Percentiles rank a stretch among this genome's conserved stretches.
These are phyloP conservation scores for Pogonomyrmex californicus DNA, from an alignment of 1,140 invertebrate species.

Conservation along the genomic window DNA sequence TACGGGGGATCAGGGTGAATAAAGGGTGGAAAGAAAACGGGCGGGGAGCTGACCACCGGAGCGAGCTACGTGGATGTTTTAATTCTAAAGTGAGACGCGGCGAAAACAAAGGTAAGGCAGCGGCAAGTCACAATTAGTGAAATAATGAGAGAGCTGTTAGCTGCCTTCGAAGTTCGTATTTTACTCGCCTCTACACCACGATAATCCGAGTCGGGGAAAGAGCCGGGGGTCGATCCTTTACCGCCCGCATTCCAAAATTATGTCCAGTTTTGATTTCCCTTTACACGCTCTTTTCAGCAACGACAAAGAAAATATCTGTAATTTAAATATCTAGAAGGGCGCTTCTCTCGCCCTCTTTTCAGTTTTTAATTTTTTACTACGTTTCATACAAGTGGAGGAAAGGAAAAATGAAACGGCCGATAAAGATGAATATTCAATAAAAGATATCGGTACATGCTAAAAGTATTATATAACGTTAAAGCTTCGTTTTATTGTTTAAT, in stretches of 20 bases:
- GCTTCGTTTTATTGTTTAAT: slow-evolving; percentile 3
- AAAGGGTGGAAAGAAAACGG: slow-evolving; percentile 19
- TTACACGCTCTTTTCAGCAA: neutral
- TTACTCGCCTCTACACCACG: neutral
- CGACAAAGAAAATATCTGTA: slow-evolving; percentile 12
- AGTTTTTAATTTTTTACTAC: slow-evolving; percentile 3
- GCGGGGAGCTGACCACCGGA: neutral
- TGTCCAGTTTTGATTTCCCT: slow-evolving; percentile 22
- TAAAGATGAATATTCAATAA: neutral
- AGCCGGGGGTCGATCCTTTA: slow-evolving; percentile 20
- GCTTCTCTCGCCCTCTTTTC: neutral
- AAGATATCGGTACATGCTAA: neutral
- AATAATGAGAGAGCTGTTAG: slow-evolving; percentile 64
- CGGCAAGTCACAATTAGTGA: slow-evolving; percentile 69
- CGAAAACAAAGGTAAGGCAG: slow-evolving; percentile 52
- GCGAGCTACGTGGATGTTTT: slow-evolving; percentile 61
- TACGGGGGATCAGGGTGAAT: slow-evolving; percentile 46
- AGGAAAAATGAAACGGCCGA: neutral
- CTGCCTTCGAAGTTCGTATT: slow-evolving; percentile 1
- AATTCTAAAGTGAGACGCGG: slow-evolving; percentile 59
- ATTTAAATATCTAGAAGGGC: neutral
- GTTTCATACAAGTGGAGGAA: neutral
- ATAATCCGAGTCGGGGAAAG: slow-evolving; percentile 11
- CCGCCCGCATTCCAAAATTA: slow-evolving; percentile 21
- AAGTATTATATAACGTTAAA: neutral